Base-by-base conservation (phyloP, 1,140 invertebrate species). In the Brachionus sp. region DNA sequence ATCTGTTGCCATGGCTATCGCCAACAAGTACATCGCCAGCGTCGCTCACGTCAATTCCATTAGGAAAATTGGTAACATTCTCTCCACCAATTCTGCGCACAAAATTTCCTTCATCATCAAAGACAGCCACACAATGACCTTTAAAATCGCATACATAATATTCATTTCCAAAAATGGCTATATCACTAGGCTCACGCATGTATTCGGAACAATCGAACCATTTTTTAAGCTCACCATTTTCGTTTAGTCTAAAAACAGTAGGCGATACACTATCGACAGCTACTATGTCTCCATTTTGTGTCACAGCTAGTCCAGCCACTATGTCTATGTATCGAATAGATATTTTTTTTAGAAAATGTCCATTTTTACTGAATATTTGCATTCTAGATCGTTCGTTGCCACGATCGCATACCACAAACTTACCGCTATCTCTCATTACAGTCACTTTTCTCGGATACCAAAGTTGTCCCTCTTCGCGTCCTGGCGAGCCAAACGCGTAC, bases 121-220 rank as follows among this genome's bases (percentile, higher is more conserved):
- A 97, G 19, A 98, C 95, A 42, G 95, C 95, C 16, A 98, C 95
- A 88, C 95, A 97, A 88, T 98, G 96, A 78, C 95, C 95, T 90
- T 98, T 98, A 88, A 97, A 98, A 89, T 98, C 96, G 88, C 96
- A 98, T 29, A 98, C 95, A 90, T 95, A 98, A 90, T 95, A 97
- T 88, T 97, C 95, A 86, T 95, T 95, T 84, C 94, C 94, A 90
- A 92, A 93, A 85, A 98, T 94, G 84, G 95, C 95, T 87, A 98
- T 96, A 89, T 98, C 96, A 77, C 95, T 96, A 13, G 96, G 95
- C 89, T 98, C 96, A 84, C 94, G 91, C 95, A 98, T 97, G 87
- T 95, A 95, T 88, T 96, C 94, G 87, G 94, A 95, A 89, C 95
- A 97, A 88, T 97, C 95, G 88, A 98, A 97, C 95, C 95, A 98